A percentile compares a stretch with the other conserved stretches of the same genome.
Conservation (phyloP, 92 coral and sea anemone species). For the Phenganax marumi region DNA sequence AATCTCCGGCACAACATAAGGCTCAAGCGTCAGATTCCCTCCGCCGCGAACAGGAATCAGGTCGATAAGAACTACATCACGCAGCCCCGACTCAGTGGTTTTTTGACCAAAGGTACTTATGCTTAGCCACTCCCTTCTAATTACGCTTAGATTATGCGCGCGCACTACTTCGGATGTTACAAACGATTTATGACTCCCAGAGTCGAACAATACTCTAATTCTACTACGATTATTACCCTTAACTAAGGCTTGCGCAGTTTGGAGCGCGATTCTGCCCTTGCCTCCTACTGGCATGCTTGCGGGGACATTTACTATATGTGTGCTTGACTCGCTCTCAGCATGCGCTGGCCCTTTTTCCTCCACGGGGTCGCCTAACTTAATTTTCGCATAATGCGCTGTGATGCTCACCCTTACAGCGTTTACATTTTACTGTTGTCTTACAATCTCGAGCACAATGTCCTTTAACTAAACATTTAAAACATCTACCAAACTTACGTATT, state of each 20-base stretch:
- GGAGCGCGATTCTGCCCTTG: slow-evolving; percentile 26
- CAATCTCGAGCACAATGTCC: slow-evolving; percentile 9
- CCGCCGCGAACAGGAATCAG: too few species aligned
- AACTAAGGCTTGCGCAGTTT: slow-evolving; percentile 31
- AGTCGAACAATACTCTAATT: slow-evolving; percentile 24
- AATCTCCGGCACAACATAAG: too few species aligned
- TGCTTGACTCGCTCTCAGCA: neutral
- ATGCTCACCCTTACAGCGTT: neutral
- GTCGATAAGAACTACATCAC: slow-evolving; percentile 14
- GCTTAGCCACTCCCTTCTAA: too few species aligned
- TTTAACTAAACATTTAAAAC: neutral
- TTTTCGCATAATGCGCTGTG: slow-evolving; percentile 8
- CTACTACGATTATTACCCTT: slow-evolving; percentile 15
- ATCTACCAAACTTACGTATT: too few species aligned
- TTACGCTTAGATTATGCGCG: too few species aligned
- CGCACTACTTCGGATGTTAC: too few species aligned
- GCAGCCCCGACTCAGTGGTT: slow-evolving; percentile 2
- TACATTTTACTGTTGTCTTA: neutral
- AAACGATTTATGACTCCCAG: slow-evolving; percentile 52
- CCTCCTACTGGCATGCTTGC: neutral
- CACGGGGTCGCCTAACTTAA: neutral
- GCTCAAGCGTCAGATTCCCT: slow-evolving; percentile 23
- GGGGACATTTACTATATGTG: too few species aligned
- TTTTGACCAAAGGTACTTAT: slow-evolving; percentile 43
- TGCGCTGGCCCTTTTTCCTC: neutral